Evolutionary conservation across 2,888 invertebrate genomes (phyloP), one percentile per base, ranked within the genome.

Genomic region (Horisme vitalbata): DNA sequence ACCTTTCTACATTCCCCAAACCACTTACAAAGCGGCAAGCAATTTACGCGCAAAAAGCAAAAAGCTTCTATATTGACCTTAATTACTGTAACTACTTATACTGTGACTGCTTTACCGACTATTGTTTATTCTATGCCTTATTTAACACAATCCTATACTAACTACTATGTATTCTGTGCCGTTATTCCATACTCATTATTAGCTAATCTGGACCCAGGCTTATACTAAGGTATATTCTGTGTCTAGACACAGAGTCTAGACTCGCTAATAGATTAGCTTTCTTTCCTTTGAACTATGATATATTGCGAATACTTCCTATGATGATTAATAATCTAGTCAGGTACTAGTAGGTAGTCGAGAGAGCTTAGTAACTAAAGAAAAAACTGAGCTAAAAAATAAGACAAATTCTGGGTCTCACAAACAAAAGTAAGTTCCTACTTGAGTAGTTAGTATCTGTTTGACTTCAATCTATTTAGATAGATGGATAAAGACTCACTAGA

Each of bases 241-340:
- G 11, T 18, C 9, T 13, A 1, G 14, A 6, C 9, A 4, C 43
- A 36, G 35, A 24, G 43, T 6, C 7, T 3, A n/a, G 27, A 4
- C 33, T 21, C 10, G 30, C 23, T 52, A 37, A 41, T 52, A 41
- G 47, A 44, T 37, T 5, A 31, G 26, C 47, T 52, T 52, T 52
- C 52, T 47, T 47, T 44, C 43, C 44, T 26, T 8, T 14, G 12
- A 18, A 39, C 39, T 39, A 41, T 47, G 51, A 52, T 51, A 36
- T 52, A 52, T 52, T 35, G 38, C 45, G 30, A 28, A 35, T 36
- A 33, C 44, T 44, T 44, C 32, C 39, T 11, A 41, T 35, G 30
- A 41, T 39, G 34, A 43, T 44, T 39, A 36, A 45, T 44, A 14
- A 34, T 35, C 43, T 13, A 11, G 35, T 23, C 31, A 23, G 34